Percentiles rank a stretch among this genome's conserved stretches.
phyloP scores from a whole-genome alignment of 2,888 invertebrate species.

The Zele albiditarsus region DNA sequence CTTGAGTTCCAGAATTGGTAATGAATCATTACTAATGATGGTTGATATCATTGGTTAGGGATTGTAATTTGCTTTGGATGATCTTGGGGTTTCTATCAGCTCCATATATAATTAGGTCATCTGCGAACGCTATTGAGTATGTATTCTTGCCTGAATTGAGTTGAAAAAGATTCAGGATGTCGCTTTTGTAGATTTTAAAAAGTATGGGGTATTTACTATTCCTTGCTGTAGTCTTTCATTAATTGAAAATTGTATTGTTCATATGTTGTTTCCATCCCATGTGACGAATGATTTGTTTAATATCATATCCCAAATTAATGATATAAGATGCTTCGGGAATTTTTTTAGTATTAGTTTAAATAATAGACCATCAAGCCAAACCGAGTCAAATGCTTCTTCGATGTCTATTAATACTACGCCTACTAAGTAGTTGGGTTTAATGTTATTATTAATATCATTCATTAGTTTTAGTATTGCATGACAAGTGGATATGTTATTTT shows the following conservation, averaged over 20 bases:
- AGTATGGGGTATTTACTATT: conserved; percentile 24
- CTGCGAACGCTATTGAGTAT: conserved; percentile 35
- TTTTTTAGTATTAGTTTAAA: too few relatives aligned
- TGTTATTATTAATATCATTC: too few relatives aligned
- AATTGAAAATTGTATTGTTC: background rate
- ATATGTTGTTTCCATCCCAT: background rate
- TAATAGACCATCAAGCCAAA: too few relatives aligned
- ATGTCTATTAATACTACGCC: too few relatives aligned
- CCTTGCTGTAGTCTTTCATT: conserved; percentile 32
- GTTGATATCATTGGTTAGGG: conserved; percentile 34
- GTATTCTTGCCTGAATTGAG: conserved; percentile 15
- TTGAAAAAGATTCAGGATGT: conserved; percentile 33
- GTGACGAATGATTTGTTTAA: conserved; percentile 11
- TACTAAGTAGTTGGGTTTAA: too few relatives aligned
- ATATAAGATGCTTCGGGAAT: too few relatives aligned
- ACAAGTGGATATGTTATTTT: too few relatives aligned
- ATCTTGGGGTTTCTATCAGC: background rate
- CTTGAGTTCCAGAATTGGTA: conserved; percentile 39
- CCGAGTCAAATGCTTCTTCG: too few relatives aligned
- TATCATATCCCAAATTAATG: too few relatives aligned
- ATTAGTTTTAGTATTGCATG: too few relatives aligned
- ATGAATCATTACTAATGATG: too few relatives aligned
- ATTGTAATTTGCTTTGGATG: conserved; percentile 17
- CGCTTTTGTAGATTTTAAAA: conserved; percentile 34
- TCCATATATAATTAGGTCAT: conserved; percentile 38